A percentile compares a stretch with the other conserved stretches of the same genome.
Conservation (phyloP, 2,113 vertebrate species). For the Toxotes jaculatrix region DNA sequence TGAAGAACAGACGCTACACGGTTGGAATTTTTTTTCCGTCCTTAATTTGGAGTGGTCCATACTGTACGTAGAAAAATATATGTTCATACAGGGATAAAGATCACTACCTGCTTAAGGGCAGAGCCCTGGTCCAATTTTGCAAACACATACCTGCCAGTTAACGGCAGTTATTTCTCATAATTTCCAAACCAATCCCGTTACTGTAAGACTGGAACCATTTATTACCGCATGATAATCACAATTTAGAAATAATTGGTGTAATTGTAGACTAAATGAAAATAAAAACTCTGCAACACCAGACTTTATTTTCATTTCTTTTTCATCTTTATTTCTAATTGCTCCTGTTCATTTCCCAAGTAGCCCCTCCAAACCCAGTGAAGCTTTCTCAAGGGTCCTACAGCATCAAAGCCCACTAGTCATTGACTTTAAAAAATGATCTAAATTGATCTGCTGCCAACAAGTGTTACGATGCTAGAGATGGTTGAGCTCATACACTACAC, state of each 20-base stretch:
- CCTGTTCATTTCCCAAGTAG: not conserved
- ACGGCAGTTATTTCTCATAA: not conserved
- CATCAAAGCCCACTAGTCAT: not conserved
- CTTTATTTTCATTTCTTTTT: not conserved
- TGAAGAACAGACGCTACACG: conserved; percentile 23
- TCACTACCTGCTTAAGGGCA: not conserved
- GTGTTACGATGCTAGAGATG: not conserved
- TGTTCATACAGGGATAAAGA: not conserved
- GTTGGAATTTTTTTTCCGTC: conserved; percentile 35
- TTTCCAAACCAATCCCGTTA: not conserved
- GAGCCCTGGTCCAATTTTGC: not conserved
- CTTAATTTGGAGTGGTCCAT: conserved; percentile 33
- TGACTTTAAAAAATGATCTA: not conserved
- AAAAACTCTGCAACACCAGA: not conserved
- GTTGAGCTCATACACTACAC: not conserved
- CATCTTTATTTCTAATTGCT: not conserved
- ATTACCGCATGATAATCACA: not conserved
- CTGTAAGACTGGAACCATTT: not conserved
- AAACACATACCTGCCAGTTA: not conserved
- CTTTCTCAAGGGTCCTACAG: not conserved
- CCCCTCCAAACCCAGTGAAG: not conserved
- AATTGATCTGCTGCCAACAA: not conserved
- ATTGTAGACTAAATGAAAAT: not conserved
- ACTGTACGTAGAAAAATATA: conserved; percentile 42
- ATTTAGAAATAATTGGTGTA: not conserved